A percentile compares a stretch with the other conserved stretches of the same genome.
phyloP scores from a whole-genome alignment of 2,113 vertebrate genomes.

The Coreoperca whiteheadi region DNA sequence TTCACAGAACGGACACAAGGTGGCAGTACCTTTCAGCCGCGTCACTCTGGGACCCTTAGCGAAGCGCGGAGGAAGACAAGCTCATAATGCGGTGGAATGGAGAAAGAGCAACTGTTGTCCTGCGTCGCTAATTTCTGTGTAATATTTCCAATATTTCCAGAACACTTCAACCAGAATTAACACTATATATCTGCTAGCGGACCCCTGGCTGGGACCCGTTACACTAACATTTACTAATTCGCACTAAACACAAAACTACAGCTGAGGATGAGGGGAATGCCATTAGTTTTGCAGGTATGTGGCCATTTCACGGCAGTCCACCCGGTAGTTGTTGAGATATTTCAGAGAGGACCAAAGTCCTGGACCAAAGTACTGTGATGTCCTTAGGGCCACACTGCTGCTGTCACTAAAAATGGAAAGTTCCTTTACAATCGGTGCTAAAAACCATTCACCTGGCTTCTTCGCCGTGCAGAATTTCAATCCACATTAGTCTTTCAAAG shows the following conservation, averaged over 20 bases:
- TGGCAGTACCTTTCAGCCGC: too few species aligned
- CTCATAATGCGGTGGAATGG: too few species aligned
- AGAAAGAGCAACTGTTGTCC: too few species aligned
- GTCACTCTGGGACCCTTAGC: too few species aligned
- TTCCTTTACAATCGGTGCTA: conserved; percentile 10
- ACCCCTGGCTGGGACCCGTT: too few species aligned
- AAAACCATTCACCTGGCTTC: conserved; percentile 32
- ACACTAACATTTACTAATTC: not conserved
- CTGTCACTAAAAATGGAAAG: not conserved
- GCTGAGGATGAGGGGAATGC: not conserved
- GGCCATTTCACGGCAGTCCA: not conserved
- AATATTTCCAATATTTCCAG: too few species aligned
- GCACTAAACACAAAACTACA: not conserved
- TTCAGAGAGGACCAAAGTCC: not conserved
- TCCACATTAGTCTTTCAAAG: conserved; percentile 56
- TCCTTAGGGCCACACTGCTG: not conserved
- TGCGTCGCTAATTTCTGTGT: too few species aligned
- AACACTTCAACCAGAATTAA: too few species aligned
- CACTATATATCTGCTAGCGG: too few species aligned
- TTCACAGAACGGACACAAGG: too few species aligned
- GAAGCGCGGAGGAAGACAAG: too few species aligned
- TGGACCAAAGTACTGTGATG: too few species aligned
- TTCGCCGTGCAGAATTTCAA: conserved; percentile 35
- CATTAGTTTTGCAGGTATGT: not conserved
- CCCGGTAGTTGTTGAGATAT: not conserved